Base-by-base conservation (phyloP, 1,140 invertebrate genomes). In the Anastrepha ludens region DNA sequence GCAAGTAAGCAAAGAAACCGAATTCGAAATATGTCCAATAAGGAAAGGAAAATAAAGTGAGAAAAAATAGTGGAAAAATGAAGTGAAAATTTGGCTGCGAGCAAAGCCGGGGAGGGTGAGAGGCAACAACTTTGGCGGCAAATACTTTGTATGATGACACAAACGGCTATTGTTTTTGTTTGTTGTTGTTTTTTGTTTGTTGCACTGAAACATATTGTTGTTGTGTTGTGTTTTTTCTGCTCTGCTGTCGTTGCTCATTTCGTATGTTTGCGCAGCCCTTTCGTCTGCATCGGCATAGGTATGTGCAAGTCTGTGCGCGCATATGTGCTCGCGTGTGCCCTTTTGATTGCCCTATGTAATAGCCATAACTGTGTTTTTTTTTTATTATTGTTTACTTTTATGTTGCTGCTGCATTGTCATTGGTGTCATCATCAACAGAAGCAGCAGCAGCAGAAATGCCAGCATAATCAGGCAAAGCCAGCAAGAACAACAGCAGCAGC, bases 381-480 rank as follows among this genome's bases (percentile, higher is more conserved):
- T 41, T 5, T 70, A 13, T 70, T 78, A 15, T 78, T 55, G 47
- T 0, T 78, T 78, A 55, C 50, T 44, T 55, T 29, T 78, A 41
- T 41, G 67, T 41, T 74, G 41, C 67, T 3, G 41, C 67, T 74
- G 67, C 67, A 74, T 74, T 74, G 70, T 74, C 70, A 74, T 74
- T 74, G 70, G 70, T 74, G 70, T 74, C 70, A 74, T 50, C 60
- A 62, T 62, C 70, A 47, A 47, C 70, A 74, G 44, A 20, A 17
- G 17, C 39, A 74, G 41, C 9, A 70, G 2, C 47, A 55, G 47
- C 74, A n/a, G 41, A n/a, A 81, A 81, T n/a, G 47, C 74, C 47
- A 50, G 74, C 74, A 81, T 81, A 81, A 81, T 55, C 74, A 81
- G 74, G 74, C 74, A 81, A 20, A 50, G n/a, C 17, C 74, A 81